phyloP scores from a whole-genome alignment of 1,140 invertebrate genomes.

The Ceratosolen solmsi region DNA sequence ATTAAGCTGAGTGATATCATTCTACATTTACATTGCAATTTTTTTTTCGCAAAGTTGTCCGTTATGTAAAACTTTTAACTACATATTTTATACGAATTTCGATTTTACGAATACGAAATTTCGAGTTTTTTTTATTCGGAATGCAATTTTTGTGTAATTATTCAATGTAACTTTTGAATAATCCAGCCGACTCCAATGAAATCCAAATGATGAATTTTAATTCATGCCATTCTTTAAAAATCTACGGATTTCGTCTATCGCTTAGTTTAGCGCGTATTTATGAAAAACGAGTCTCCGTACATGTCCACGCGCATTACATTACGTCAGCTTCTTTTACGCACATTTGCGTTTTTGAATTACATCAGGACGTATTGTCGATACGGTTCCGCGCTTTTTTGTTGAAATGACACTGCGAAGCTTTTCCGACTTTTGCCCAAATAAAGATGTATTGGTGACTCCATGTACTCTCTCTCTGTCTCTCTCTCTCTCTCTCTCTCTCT shows the following conservation, averaged over 20 bases:
- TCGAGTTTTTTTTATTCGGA: background rate
- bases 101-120: background rate
- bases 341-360: background rate
- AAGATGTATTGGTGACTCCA: background rate
- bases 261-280: background rate
- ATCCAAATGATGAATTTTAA: background rate
- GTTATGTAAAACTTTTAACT: background rate
- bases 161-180: background rate
- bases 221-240: background rate
- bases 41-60: background rate
- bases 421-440: slow-evolving; percentile 21
- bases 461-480: too few relatives aligned
- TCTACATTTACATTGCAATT: background rate
- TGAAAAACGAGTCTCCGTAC: background rate
- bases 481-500: background rate
- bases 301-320: background rate
- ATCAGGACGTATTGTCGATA: background rate
- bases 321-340: background rate
- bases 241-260: background rate
- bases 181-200: background rate
- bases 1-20: too few relatives aligned
- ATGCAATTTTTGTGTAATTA: background rate
- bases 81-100: too few relatives aligned
- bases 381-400: background rate
- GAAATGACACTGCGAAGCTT: background rate